Conservation (phyloP, 2,797 vertebrate genomes). For the Myoxocephalus aenaeus region DNA sequence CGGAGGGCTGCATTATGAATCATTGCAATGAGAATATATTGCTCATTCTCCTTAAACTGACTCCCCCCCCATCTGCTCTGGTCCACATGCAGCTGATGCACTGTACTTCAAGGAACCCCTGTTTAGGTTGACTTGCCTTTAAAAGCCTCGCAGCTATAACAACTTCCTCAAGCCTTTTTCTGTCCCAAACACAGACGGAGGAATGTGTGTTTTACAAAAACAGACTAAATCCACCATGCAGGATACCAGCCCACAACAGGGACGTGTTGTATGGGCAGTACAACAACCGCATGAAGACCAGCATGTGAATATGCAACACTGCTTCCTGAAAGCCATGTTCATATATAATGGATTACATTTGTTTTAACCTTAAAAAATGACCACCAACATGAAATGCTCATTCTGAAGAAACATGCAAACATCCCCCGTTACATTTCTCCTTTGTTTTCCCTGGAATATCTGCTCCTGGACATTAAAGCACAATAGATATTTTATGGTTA, state of each 20-base stretch:
- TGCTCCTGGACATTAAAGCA: not conserved
- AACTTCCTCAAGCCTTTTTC: conserved; percentile 71
- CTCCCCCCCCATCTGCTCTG: not conserved
- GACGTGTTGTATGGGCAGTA: conserved; percentile 22
- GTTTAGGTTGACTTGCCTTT: conserved; percentile 70
- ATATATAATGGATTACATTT: too few species aligned
- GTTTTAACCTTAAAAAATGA: too few species aligned
- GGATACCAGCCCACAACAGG: conserved; percentile 64
- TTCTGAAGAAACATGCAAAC: too few species aligned
- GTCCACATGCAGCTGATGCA: not conserved
- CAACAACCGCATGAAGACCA: conserved; percentile 17
- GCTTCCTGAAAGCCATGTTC: not conserved
- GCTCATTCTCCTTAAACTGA: conserved; percentile 39
- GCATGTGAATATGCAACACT: not conserved
- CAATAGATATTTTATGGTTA: not conserved
- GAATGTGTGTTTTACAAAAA: conserved; percentile 69
- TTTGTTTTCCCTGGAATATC: not conserved
- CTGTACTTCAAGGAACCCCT: conserved; percentile 42
- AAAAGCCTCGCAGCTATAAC: conserved; percentile 63
- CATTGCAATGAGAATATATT: conserved; percentile 52
- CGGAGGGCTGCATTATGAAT: conserved; percentile 45
- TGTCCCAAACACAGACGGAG: conserved; percentile 71
- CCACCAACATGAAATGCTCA: too few species aligned
- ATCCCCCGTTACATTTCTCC: not conserved
- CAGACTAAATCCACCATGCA: conserved; percentile 57